phyloP scores from a whole-genome alignment of 2,888 invertebrate genomes.

The Erannis defoliaria region DNA sequence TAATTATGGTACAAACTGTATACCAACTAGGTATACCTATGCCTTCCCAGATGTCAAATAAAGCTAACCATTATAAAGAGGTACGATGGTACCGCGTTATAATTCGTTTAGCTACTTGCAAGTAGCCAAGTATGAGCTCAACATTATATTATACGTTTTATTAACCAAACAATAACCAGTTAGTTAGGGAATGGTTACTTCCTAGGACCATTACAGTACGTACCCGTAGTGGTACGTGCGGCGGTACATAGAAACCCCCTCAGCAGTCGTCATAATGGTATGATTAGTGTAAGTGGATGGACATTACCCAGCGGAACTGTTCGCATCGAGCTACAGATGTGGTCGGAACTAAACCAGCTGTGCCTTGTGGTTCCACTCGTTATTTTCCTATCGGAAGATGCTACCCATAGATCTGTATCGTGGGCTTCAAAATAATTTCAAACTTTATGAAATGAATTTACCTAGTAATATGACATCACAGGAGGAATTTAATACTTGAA shows the following conservation, averaged over 20 bases:
- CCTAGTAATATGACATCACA: no score
- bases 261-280: constrained; percentile 31
- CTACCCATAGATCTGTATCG: no score
- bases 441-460: no score
- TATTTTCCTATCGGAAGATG: background rate
- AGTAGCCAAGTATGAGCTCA: no score
- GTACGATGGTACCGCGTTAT: no score
- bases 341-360: background rate
- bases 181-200: background rate
- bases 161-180: background rate
- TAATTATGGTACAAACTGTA: no score
- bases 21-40: no score
- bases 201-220: constrained; percentile 20
- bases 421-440: no score
- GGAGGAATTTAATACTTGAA: no score
- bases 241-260: constrained; percentile 38
- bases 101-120: no score
- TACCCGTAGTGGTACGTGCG: background rate
- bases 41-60: no score
- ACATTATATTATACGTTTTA: no score
- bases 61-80: background rate
- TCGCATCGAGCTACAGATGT: background rate
- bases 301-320: background rate
- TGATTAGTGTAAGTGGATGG: constrained; percentile 33
- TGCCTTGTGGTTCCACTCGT: background rate